These are phyloP conservation scores for Leptoclinus maculatus DNA, from an alignment of 2,797 vertebrate genomes.

Conservation along the genomic window DNA sequence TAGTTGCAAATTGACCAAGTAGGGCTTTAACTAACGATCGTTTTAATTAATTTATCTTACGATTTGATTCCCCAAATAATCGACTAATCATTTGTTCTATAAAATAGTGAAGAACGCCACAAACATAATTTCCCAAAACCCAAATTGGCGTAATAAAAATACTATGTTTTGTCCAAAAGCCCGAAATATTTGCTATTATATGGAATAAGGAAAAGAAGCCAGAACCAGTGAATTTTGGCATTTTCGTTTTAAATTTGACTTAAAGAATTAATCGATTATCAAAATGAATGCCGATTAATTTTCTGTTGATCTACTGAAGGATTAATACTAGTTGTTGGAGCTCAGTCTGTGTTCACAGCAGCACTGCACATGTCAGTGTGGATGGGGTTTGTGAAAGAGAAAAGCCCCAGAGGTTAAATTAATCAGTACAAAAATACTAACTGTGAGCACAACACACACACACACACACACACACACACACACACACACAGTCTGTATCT, in stretches of 20 bases:
- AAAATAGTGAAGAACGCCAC: too few species aligned
- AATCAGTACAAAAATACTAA: not conserved
- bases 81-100: not conserved
- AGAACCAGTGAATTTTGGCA: not conserved
- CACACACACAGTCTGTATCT: not conserved
- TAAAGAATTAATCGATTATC: not conserved
- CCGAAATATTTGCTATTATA: not conserved
- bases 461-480: not conserved
- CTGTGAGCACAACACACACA: not conserved
- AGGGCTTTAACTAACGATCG: not conserved
- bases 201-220: not conserved
- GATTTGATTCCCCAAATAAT: not conserved
- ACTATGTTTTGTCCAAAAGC: not conserved
- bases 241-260: not conserved
- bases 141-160: not conserved
- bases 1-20: not conserved
- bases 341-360: not conserved
- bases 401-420: not conserved
- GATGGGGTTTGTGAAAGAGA: not conserved
- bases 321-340: not conserved
- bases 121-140: too few species aligned
- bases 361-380: not conserved
- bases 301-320: not conserved
- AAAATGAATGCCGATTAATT: not conserved
- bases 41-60: not conserved